phyloP scores from a whole-genome alignment of 2,888 invertebrate species.

The Elmis aenea region DNA sequence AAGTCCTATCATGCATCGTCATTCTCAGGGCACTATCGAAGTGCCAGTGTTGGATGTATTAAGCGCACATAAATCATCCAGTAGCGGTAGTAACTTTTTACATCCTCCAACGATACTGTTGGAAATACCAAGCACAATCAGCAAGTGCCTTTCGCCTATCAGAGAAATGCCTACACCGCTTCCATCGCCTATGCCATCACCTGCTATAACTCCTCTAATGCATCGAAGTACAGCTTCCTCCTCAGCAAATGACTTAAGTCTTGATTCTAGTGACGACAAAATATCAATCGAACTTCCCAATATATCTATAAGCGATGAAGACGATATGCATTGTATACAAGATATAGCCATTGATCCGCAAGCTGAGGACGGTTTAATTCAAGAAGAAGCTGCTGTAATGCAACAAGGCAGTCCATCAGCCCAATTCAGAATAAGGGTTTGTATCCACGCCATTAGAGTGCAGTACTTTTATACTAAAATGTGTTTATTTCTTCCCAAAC shows the following conservation, averaged over 20 bases:
- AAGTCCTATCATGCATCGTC: constrained; percentile 53
- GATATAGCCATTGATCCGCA: constrained; percentile 45
- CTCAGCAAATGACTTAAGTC: constrained; percentile 44
- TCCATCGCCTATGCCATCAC: constrained; percentile 68
- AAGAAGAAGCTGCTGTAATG: constrained; percentile 45
- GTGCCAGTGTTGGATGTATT: constrained; percentile 64
- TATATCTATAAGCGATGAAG: constrained; percentile 42
- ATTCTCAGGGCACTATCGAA: constrained; percentile 47
- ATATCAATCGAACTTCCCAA: constrained; percentile 47
- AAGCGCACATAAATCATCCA: constrained; percentile 59
- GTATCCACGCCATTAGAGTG: too few species aligned
- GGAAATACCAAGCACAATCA: constrained; percentile 69
- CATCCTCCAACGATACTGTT: constrained; percentile 72
- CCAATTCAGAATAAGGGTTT: constrained; percentile 23
- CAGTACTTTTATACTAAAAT: too few species aligned
- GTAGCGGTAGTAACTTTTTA: constrained; percentile 56
- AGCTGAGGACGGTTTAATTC: constrained; percentile 44
- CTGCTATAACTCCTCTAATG: constrained; percentile 64
- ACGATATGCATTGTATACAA: constrained; percentile 38
- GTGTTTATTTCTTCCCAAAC: constrained; percentile 30
- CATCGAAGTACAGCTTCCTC: constrained; percentile 46
- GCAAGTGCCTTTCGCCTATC: constrained; percentile 76
- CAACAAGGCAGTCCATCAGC: constrained; percentile 28
- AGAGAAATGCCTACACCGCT: constrained; percentile 71
- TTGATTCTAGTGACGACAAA: constrained; percentile 49